phyloP scores from a whole-genome alignment of 2,113 vertebrate species.

The Nannobrachium achirus region DNA sequence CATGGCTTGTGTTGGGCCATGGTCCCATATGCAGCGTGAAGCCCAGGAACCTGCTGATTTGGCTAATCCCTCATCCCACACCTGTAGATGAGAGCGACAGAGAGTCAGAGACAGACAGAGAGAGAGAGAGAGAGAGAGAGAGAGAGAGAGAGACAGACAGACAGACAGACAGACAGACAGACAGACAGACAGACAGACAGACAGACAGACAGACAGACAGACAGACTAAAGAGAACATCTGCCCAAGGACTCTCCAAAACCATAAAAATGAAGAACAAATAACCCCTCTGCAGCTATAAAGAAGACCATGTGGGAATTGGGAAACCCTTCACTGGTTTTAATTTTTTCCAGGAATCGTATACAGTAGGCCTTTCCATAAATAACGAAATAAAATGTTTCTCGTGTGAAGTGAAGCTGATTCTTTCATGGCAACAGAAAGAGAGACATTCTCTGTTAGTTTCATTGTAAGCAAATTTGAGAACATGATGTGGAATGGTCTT shows the following conservation, averaged over 20 bases:
- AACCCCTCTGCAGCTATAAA: neutral
- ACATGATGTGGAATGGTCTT: neutral
- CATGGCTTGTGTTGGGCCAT: constrained; percentile 85
- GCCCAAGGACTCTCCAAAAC: neutral
- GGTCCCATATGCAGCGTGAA: constrained; percentile 86
- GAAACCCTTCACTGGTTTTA: neutral
- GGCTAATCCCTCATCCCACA: constrained; percentile 88
- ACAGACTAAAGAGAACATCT: neutral
- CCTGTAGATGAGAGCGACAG: constrained; percentile 58
- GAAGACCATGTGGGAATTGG: no score
- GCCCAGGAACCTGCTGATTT: constrained; percentile 87
- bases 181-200: neutral
- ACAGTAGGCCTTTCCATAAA: neutral
- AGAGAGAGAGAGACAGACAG: neutral
- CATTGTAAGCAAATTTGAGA: neutral
- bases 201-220: neutral
- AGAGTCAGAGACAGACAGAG: neutral
- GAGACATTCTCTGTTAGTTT: neutral
- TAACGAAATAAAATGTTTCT: neutral
- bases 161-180: neutral
- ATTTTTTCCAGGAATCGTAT: neutral
- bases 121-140: neutral
- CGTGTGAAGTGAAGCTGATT: neutral
- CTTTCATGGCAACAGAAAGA: neutral
- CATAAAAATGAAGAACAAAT: neutral